phyloP scores from a whole-genome alignment of 2,797 vertebrate genomes.

The Oophaga sylvatica region DNA sequence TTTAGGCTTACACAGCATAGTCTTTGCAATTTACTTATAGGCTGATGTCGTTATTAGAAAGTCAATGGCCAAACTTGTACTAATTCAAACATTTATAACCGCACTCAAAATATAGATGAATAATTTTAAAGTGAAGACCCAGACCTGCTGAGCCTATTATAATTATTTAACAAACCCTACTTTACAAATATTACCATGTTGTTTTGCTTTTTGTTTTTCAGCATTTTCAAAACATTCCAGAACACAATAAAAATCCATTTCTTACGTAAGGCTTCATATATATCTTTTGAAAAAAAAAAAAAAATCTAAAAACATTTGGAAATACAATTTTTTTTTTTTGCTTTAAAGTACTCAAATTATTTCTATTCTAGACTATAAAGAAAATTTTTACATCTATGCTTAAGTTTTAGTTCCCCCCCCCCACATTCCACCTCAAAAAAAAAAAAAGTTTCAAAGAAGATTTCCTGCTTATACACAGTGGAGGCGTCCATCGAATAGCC shows the following conservation, averaged over 20 bases:
- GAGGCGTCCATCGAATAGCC: not conserved
- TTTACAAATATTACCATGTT: constrained; percentile 44
- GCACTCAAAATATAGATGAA: constrained; percentile 50
- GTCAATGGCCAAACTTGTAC: not conserved
- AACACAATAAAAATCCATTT: constrained; percentile 11
- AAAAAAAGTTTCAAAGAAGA: not conserved
- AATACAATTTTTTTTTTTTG: constrained; percentile 36
- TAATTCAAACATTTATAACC: constrained; percentile 40
- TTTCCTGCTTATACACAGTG: not conserved
- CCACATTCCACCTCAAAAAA: not conserved
- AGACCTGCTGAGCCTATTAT: constrained; percentile 56
- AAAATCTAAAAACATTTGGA: constrained; percentile 13
- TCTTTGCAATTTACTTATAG: not conserved
- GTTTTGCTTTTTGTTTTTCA: not conserved
- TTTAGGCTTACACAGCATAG: not conserved
- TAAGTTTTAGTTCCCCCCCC: not conserved
- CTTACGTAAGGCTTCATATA: not conserved
- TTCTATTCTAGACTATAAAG: constrained; percentile 34
- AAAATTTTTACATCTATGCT: constrained; percentile 42
- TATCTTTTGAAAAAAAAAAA: constrained; percentile 20
- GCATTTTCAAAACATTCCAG: constrained; percentile 8
- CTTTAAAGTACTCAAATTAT: constrained; percentile 49
- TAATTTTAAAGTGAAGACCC: constrained; percentile 35
- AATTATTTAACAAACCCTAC: constrained; percentile 34
- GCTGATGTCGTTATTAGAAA: not conserved